phyloP scores from a whole-genome alignment of 2,888 invertebrate species.

The Nomada flava region DNA sequence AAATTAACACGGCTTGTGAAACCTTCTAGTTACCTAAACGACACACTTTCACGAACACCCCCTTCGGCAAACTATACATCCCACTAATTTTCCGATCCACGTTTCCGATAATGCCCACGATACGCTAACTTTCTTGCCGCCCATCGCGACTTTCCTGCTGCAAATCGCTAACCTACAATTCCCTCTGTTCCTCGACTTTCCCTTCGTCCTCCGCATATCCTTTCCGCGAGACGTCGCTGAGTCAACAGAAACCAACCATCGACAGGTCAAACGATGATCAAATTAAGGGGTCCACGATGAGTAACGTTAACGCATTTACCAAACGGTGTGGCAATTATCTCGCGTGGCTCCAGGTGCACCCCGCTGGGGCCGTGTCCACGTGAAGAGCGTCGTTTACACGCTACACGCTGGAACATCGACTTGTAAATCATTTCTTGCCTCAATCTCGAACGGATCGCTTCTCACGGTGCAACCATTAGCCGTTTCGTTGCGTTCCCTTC shows the following conservation, averaged over 20 bases:
- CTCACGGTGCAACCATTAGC: conserved; percentile 64
- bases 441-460: conserved; percentile 58
- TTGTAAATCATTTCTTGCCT: conserved; percentile 70
- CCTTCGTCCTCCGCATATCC: background rate
- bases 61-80: conserved; percentile 6
- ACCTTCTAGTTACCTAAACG: background rate
- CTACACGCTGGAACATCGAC: conserved; percentile 32
- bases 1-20: too few relatives aligned
- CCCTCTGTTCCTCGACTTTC: background rate
- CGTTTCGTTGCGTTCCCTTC: conserved; percentile 55
- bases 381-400: conserved; percentile 45
- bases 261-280: background rate
- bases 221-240: conserved; percentile 12
- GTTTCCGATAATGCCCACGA: conserved; percentile 1
- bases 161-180: background rate
- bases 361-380: conserved; percentile 18
- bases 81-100: conserved; percentile 23
- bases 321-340: conserved; percentile 50
- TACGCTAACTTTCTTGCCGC: background rate
- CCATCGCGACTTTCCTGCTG: background rate
- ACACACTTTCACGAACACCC: conserved; percentile 30
- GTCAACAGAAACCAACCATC: background rate
- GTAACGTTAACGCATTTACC: conserved; percentile 33
- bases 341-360: conserved; percentile 6
- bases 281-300: background rate